Percentiles rank a stretch among this genome's conserved stretches.
Conservation (phyloP, 35 echinoderm and acorn worm species). For the Chiridota heheva region DNA sequence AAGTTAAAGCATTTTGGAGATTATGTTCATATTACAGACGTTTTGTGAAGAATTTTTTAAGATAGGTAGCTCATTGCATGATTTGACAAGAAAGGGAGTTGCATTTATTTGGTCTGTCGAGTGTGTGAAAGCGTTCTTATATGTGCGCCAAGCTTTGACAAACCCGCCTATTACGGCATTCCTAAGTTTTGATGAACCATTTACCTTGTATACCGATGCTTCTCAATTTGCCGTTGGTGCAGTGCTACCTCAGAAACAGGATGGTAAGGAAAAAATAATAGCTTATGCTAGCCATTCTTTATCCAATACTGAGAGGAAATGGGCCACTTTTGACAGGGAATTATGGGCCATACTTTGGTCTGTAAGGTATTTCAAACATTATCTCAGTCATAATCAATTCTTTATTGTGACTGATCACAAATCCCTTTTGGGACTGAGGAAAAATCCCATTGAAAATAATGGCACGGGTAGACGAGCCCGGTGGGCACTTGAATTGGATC, state of each 20-base stretch:
- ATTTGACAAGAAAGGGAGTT: conserved; percentile 19
- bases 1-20: not conserved
- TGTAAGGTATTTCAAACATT: conserved; percentile 65
- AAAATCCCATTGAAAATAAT: conserved; percentile 28
- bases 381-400: conserved; percentile 35
- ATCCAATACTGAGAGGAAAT: conserved; percentile 16
- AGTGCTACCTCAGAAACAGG: conserved; percentile 60
- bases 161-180: conserved; percentile 7
- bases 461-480: conserved; percentile 22
- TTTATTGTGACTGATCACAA: conserved; percentile 63
- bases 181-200: conserved; percentile 19
- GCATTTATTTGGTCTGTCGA: conserved; percentile 41
- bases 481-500: conserved; percentile 48
- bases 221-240: conserved; percentile 57
- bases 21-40: conserved; percentile 15
- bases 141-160: not conserved
- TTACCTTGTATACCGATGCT: conserved; percentile 59
- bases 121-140: conserved; percentile 16
- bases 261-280: conserved; percentile 54
- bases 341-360: conserved; percentile 64
- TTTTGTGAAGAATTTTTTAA: conserved; percentile 17
- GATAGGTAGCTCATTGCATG: not conserved
- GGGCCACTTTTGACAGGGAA: conserved; percentile 56
- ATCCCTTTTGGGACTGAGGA: conserved; percentile 11
- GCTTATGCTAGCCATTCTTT: conserved; percentile 67